These are phyloP conservation scores for Nysson spinosus DNA, from an alignment of 2,888 invertebrate species.

Conservation along the genomic window DNA sequence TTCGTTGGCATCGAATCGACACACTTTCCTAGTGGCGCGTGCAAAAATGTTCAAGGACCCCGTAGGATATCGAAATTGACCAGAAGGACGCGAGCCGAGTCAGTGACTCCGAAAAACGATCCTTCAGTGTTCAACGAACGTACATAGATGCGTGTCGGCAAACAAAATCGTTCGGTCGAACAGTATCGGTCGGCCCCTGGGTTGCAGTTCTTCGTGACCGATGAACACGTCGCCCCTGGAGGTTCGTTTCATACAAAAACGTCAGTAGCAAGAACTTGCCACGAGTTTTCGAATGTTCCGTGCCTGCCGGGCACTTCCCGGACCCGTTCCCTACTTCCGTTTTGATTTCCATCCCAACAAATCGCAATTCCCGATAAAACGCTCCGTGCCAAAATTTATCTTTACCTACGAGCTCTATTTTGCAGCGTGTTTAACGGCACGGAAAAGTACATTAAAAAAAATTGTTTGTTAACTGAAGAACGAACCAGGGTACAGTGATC, in stretches of 20 bases:
- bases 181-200: constrained; percentile 35
- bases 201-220: constrained; percentile 25
- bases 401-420: constrained; percentile 16
- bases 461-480: constrained; percentile 2
- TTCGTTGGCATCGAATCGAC: constrained; percentile 9
- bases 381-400: constrained; percentile 28
- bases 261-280: constrained; percentile 54
- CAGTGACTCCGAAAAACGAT: constrained; percentile 74
- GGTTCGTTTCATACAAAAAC: constrained; percentile 36
- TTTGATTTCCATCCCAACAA: constrained; percentile 44
- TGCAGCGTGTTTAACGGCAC: constrained; percentile 3
- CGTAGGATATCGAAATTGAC: constrained; percentile 38
- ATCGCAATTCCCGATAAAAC: constrained; percentile 53
- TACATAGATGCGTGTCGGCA: constrained; percentile 71
- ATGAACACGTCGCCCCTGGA: constrained; percentile 33
- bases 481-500: background rate
- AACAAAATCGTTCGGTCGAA: constrained; percentile 73
- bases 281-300: constrained; percentile 41
- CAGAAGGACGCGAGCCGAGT: constrained; percentile 60
- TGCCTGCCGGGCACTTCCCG: background rate
- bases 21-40: constrained; percentile 43
- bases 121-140: constrained; percentile 69
- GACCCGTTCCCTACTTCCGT: constrained; percentile 26
- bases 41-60: constrained; percentile 52
- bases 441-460: constrained; percentile 26